phyloP scores from a whole-genome alignment of 1,140 invertebrate species.

The Copidosoma floridanum region DNA sequence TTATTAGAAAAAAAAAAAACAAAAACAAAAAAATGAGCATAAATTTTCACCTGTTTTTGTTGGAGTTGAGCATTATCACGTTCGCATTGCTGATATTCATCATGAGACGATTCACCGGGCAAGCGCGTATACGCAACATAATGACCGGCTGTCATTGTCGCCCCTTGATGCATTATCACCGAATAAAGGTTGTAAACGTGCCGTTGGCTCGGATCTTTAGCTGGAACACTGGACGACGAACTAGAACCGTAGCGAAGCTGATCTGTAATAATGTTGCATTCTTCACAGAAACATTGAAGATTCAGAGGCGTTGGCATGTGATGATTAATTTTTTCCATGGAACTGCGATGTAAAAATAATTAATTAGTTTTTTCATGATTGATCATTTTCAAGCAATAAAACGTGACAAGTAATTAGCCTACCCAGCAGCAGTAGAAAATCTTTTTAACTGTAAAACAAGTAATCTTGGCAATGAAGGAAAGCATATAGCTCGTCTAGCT shows the following conservation, averaged over 20 bases:
- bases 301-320: too few relatives aligned
- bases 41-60: slow-evolving; percentile 5
- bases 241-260: too few relatives aligned
- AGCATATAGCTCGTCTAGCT: slow-evolving; percentile 80
- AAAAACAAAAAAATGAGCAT: too few relatives aligned
- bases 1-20: too few relatives aligned
- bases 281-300: too few relatives aligned
- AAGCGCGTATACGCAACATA: slow-evolving; percentile 85
- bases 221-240: slow-evolving; percentile 35
- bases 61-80: slow-evolving; percentile 54
- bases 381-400: too few relatives aligned
- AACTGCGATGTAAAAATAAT: too few relatives aligned
- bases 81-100: slow-evolving; percentile 62
- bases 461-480: slow-evolving; percentile 78
- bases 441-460: slow-evolving; percentile 85
- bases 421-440: slow-evolving; percentile 75
- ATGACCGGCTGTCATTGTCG: slow-evolving; percentile 83
- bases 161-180: slow-evolving; percentile 87
- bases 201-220: slow-evolving; percentile 52
- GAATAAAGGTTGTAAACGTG: slow-evolving; percentile 80
- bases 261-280: too few relatives aligned
- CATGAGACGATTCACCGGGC: slow-evolving; percentile 57
- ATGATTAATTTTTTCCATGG: too few relatives aligned
- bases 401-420: too few relatives aligned
- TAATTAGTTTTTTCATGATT: too few relatives aligned